Base-by-base conservation (phyloP, 1,140 invertebrate genomes). In the Drosophila kurseongensis region DNA sequence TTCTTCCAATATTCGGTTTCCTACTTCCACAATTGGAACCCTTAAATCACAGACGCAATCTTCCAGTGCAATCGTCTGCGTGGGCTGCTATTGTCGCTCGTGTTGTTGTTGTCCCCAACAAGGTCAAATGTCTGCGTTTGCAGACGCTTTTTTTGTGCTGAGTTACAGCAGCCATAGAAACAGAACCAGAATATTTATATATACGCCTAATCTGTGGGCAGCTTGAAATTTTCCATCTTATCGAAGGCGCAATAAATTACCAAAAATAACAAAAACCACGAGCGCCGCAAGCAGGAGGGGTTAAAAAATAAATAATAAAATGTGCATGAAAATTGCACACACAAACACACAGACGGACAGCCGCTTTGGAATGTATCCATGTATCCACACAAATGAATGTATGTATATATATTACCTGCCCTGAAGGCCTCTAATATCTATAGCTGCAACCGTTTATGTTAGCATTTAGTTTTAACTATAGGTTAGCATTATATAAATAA, bases 121-220 rank as follows among this genome's bases (percentile, higher is more conserved):
- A 68, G 65, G 65, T 68, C 65, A 68, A 68, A 68, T 68, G 65
- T 68, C 65, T 68, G 61, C 47, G 47, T 38, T 51, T 68, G 65
- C 65, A 68, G 65, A 66, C 65, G 61, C 65, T 68, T 65, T 66
- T 48, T 51, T 48, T 48, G n/a, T 51, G 4, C 23, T 63, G 36
- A 50, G 32, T 68, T 68, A 68, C 65, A 68, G 65, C 65, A 52
- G 38, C 23, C 59, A 38, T n/a, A 41, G 42, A 65, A 47, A 40
- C 29, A 32, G 2, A 58, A 59, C 54, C 16, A 38, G 13, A 32
- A 41, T 10, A 29, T 6, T 23, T 29, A 38, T 54, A 42, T 18
- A 41, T 32, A 52, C 14, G 32, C 14, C 65, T 67, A 63, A 36
- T 42, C 65, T 68, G 65, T 68, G 38, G 65, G 65, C 65, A 16